Evolutionary conservation across 2,113 vertebrate species (phyloP), one percentile per base, ranked within the genome.

Genomic region (Zosterops borbonicus): DNA sequence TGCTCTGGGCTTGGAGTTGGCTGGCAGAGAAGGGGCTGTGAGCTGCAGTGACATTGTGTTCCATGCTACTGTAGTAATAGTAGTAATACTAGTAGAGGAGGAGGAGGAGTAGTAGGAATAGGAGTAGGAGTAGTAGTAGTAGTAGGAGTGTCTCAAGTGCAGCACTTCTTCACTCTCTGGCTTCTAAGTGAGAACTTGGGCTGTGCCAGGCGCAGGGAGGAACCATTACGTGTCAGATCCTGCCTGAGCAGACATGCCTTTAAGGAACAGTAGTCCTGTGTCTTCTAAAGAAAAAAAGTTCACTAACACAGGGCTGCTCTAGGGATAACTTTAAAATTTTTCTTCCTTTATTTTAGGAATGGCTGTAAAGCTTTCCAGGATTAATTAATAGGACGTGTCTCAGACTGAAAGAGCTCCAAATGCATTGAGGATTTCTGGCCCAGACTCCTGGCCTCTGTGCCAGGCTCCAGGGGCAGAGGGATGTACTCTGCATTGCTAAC

Each of bases 351-450:
- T 89, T 89, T 75, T 33, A 89, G 47, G 41, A 82, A 37, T 23
- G 65, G 27, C 37, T 67, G 25, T 53, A 60, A 89, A 92, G 39
- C 64, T 95, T 91, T 64, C 41, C 44, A 19, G 47, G 44, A 56
- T 63, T 94, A 92, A 91, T 90, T 94, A 84, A 96, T 64, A 84
- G 69, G 24, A 76, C 58, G 41, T 27, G 20, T 75, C 49, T 94
- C 35, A 49, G 44, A 31, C 28, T 53, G 81, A 75, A 77, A 67
- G 47, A 63, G 56, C 18, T 87, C 65, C 83, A 75, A 46, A 82
- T 19, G 41, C 67, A 53, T 41, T 55, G 33, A 28, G 81, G 31
- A 49, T 95, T 95, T 59, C 80, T 92, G 89, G 83, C 44, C 18
- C 75, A 37, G 65, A 14, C 39, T 58, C 29, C 3, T 6, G 17